A percentile compares a stretch with the other conserved stretches of the same genome.
phyloP scores from a whole-genome alignment of 35 echinoderm and acorn worm species.

The Eucidaris tribuloides region DNA sequence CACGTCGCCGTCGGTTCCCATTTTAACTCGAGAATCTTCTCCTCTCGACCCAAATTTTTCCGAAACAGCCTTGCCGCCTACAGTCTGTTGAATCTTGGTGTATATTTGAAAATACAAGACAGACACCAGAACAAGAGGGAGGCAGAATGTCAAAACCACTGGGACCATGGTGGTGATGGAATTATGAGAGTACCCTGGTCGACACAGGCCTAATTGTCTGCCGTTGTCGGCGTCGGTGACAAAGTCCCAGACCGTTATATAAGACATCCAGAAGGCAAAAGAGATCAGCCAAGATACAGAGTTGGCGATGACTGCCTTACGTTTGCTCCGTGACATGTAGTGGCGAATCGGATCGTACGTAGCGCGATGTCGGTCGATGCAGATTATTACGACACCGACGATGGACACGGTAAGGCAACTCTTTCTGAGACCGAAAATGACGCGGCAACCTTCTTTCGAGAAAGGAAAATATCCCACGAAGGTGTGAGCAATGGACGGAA shows the following conservation, averaged over 20 bases:
- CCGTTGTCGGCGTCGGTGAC: neutral
- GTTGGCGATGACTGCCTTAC: neutral
- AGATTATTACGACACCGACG: conserved; percentile 9
- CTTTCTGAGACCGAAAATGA: neutral
- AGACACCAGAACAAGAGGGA: neutral
- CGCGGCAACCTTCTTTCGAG: neutral
- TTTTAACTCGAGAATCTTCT: too few relatives aligned
- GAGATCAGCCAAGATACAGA: neutral
- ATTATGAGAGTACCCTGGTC: neutral
- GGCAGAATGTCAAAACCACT: neutral
- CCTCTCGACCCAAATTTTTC: neutral
- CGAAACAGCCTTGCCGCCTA: neutral
- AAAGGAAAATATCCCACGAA: conserved; percentile 8
- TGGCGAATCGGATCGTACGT: conserved; percentile 22
- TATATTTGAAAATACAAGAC: neutral
- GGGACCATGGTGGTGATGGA: neutral
- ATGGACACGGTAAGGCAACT: neutral
- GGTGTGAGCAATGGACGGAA: neutral
- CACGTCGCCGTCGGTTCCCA: too few relatives aligned
- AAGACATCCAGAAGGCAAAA: neutral
- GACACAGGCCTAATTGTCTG: neutral
- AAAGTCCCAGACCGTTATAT: neutral
- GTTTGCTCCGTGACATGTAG: neutral
- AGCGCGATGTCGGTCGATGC: conserved; percentile 40
- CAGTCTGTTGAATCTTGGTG: neutral